Percentiles rank a stretch among this genome's conserved stretches.
These are phyloP conservation scores for Manis crassicaudata DNA, from an alignment of 2,797 vertebrate species.

Conservation along the genomic window DNA sequence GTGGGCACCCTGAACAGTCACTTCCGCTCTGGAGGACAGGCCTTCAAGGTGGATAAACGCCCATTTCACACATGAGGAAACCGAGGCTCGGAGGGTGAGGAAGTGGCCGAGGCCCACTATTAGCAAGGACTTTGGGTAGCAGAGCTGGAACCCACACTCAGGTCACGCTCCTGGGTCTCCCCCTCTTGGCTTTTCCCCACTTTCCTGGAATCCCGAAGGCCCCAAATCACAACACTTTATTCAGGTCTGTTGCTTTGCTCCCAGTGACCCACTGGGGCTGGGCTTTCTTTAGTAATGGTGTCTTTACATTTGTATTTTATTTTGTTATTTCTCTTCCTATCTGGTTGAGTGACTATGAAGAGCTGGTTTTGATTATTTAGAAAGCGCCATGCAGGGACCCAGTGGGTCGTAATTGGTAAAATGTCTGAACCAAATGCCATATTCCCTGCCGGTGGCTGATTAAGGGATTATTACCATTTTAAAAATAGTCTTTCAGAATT, in stretches of 20 bases:
- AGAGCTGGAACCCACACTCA: not conserved
- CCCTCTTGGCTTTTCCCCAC: not conserved
- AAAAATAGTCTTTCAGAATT: conserved; percentile 69
- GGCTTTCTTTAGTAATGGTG: not conserved
- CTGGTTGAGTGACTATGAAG: conserved; percentile 58
- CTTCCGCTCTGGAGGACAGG: not conserved
- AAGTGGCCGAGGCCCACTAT: not conserved
- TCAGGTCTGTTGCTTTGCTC: not conserved
- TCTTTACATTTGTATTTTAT: conserved; percentile 43
- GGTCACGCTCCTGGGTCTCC: not conserved
- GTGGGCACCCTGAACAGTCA: not conserved
- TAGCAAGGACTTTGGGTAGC: not conserved
- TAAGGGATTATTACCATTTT: conserved; percentile 75
- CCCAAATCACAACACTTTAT: not conserved
- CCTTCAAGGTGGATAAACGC: not conserved
- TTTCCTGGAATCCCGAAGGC: not conserved
- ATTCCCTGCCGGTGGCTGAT: conserved; percentile 71
- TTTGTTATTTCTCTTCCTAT: conserved; percentile 47
- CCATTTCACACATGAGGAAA: not conserved
- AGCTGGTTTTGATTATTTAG: conserved; percentile 72
- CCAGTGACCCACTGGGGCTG: not conserved
- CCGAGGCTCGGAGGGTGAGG: not conserved
- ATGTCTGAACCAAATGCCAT: conserved; percentile 67
- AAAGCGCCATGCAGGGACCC: conserved; percentile 62
- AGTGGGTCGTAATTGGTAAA: conserved; percentile 78